These are phyloP conservation scores for Mus spretus DNA, from an alignment of 2,797 vertebrate species.

Conservation along the genomic window DNA sequence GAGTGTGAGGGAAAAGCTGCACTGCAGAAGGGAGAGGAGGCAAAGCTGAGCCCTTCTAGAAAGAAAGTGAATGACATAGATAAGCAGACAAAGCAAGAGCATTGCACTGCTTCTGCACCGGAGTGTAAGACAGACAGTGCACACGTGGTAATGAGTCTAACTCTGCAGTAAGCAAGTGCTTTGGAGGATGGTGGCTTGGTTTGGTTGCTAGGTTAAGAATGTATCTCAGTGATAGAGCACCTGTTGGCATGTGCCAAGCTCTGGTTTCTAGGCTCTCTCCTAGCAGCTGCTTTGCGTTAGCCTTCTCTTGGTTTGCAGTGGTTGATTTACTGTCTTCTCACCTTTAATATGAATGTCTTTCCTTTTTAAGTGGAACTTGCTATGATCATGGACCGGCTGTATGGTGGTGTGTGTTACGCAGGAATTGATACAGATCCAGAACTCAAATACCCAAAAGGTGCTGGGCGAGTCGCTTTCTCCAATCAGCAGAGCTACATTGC, in stretches of 20 bases:
- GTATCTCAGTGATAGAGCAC: not conserved
- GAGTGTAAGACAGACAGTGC: not conserved
- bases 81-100: not conserved
- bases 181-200: not conserved
- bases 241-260: not conserved
- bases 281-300: not conserved
- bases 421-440: conserved; percentile 99
- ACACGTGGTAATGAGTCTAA: not conserved
- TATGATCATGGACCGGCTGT: conserved; percentile 99
- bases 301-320: not conserved
- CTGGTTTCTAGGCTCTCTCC: not conserved
- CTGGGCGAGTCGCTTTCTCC: conserved; percentile 98
- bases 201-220: not conserved
- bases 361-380: conserved; percentile 94
- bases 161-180: not conserved
- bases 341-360: conserved; percentile 43
- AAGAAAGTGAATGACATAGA: not conserved
- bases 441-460: conserved; percentile 98
- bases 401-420: conserved; percentile 98
- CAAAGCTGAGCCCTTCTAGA: not conserved
- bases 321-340: conserved; percentile 28
- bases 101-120: not conserved
- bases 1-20: not conserved
- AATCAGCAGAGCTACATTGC: conserved; percentile 99
- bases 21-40: not conserved